Evolutionary conservation across 1,140 invertebrate genomes (phyloP).

Genomic region (Galleria mellonella): DNA sequence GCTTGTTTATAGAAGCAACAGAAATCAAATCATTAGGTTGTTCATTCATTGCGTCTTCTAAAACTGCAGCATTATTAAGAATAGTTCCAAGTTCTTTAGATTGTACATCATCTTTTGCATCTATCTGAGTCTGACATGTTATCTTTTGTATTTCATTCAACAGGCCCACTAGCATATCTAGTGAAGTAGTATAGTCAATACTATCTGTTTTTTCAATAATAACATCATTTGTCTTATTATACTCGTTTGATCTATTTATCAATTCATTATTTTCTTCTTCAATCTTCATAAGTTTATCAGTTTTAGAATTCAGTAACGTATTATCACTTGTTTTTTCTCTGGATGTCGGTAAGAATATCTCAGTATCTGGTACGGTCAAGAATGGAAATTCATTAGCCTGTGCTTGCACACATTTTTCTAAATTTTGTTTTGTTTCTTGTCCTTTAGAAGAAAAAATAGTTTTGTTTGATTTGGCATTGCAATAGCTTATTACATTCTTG

Average conservation of each 20-base stretch:
- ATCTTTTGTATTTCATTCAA: slow-evolving; percentile 62
- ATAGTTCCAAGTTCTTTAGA: slow-evolving; percentile 28
- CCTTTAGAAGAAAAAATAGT: too few relatives aligned
- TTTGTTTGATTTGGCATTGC: too few relatives aligned
- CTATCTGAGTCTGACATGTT: slow-evolving; percentile 31
- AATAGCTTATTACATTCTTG: not conserved
- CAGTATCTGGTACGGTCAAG: too few relatives aligned
- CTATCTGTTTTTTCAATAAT: slow-evolving; percentile 6
- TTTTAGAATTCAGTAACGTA: too few relatives aligned
- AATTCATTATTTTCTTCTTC: too few relatives aligned
- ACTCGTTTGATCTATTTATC: not conserved
- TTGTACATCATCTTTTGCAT: slow-evolving; percentile 6
- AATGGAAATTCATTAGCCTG: too few relatives aligned
- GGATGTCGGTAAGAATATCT: too few relatives aligned
- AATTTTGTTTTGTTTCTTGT: too few relatives aligned
- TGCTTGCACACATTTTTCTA: too few relatives aligned
- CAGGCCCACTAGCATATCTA: slow-evolving; percentile 53
- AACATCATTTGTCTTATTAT: slow-evolving; percentile 1
- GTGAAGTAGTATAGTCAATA: slow-evolving; percentile 41
- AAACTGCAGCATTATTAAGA: slow-evolving; percentile 21
- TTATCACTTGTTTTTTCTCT: too few relatives aligned
- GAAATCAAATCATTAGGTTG: slow-evolving; percentile 23
- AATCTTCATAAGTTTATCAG: too few relatives aligned
- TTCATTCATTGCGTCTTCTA: slow-evolving; percentile 19
- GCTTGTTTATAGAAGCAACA: slow-evolving; percentile 23